Base-by-base conservation (phyloP, 2,113 vertebrate species). In the Calyptomena viridis region DNA sequence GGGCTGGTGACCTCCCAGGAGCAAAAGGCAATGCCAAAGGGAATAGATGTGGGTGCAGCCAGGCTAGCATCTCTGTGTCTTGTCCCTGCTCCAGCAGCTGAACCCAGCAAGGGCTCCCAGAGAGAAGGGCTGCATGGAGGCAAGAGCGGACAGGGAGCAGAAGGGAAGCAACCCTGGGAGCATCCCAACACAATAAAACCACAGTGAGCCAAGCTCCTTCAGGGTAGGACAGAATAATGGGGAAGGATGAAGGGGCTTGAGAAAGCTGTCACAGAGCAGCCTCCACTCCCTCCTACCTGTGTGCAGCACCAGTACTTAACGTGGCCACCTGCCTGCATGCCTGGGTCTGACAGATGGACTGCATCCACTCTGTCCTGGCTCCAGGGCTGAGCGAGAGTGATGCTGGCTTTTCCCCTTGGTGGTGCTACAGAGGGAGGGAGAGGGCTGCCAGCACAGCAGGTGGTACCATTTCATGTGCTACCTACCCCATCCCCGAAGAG, bases 361-460 rank as follows among this genome's bases (percentile, higher is more conserved):
- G 71, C 53, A 89, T 62, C 49, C 33, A 3, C 62, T 22, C 17
- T 27, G 14, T 19, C 72, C 50, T 63, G 68, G 62, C 78, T 84
- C 33, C 55, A 30, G 31, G 83, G 49, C 53, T 59, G 46, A 25
- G 20, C 1, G 30, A 72, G 60, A 77, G 46, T 2, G 1, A 4
- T 24, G 28, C 83, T 87, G 63, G 18, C 39, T 87, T 90, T 89
- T 33, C 56, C n/a, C 20, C 60, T 83, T 44, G 35, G 27, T 67
- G 73, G 18, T 83, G 59, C 63, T 47, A 2, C 0, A 0, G 71
- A 72, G 63, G 50, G 42, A 69, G 30, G 55, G 31, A 11, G 7
- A 53, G 40, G 44, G 55, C 67, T 96, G 93, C 53, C 56, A 75
- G 79, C 60, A 73, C 14, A 1, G 78, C 84, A 88, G 86, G 86